Conservation (phyloP, 2,797 vertebrate genomes). For the Luscinia megarhynchos region DNA sequence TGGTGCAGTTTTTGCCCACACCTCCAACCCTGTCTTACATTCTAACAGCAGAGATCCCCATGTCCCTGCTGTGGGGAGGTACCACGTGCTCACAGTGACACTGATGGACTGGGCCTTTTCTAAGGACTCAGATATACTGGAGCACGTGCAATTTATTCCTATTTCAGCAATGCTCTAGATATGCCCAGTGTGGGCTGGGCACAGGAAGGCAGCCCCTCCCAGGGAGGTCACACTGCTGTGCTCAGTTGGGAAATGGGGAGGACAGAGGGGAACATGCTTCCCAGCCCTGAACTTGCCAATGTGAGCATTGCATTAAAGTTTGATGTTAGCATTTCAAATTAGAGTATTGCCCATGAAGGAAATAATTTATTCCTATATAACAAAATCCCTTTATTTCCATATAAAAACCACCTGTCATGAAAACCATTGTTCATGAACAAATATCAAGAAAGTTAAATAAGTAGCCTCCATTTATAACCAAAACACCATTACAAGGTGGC, state of each 20-base stretch:
- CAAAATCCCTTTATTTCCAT: neutral
- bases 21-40: neutral
- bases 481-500: neutral
- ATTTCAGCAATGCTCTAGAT: neutral
- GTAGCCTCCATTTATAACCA: neutral
- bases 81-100: fast-evolving
- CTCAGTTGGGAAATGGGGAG: fast-evolving
- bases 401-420: neutral
- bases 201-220: neutral
- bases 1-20: neutral
- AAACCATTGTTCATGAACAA: neutral
- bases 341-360: neutral
- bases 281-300: neutral
- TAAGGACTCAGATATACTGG: neutral
- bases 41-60: neutral
- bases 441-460: neutral
- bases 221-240: neutral
- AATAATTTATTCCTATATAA: neutral
- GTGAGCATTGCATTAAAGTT: neutral
- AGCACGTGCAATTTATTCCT: neutral
- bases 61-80: neutral
- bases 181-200: neutral
- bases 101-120: neutral
- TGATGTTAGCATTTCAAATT: neutral
- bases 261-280: fast-evolving